These are phyloP conservation scores for Megaceryle torquata DNA, from an alignment of 2,113 vertebrate species.

Conservation along the genomic window DNA sequence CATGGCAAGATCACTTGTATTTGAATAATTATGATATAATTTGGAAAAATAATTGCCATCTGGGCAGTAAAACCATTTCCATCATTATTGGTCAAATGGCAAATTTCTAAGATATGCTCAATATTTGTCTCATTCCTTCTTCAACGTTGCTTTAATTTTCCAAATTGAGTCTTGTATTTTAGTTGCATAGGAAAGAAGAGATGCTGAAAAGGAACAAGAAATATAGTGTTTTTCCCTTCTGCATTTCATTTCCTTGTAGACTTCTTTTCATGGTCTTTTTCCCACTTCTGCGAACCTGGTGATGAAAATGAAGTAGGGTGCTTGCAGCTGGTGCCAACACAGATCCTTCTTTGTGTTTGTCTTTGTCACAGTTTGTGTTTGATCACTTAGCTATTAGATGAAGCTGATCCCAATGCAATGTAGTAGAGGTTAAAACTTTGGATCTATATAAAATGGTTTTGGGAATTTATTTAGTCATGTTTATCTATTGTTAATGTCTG, in stretches of 20 bases:
- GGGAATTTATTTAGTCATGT: background rate
- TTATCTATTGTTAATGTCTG: background rate
- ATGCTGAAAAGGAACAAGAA: background rate
- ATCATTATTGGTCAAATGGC: background rate
- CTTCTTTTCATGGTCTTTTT: background rate
- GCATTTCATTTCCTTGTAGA: background rate
- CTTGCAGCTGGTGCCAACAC: background rate
- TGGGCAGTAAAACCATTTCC: constrained; percentile 10
- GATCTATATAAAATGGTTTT: background rate
- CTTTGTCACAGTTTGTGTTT: background rate
- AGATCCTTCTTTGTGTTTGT: background rate
- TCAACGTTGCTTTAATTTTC: background rate
- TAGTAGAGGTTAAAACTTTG: background rate
- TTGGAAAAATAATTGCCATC: constrained; percentile 33
- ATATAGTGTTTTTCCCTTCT: background rate
- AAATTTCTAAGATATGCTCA: background rate
- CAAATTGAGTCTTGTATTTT: background rate
- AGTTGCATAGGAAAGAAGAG: background rate
- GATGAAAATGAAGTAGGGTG: background rate
- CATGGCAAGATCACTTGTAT: constrained; percentile 35
- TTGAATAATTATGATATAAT: constrained; percentile 54
- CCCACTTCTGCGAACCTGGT: background rate
- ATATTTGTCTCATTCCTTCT: constrained; percentile 5
- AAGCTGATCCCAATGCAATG: background rate
- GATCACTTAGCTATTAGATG: background rate